Conservation (phyloP, 2,888 invertebrate genomes). For the Gisinianus flammeolus region DNA sequence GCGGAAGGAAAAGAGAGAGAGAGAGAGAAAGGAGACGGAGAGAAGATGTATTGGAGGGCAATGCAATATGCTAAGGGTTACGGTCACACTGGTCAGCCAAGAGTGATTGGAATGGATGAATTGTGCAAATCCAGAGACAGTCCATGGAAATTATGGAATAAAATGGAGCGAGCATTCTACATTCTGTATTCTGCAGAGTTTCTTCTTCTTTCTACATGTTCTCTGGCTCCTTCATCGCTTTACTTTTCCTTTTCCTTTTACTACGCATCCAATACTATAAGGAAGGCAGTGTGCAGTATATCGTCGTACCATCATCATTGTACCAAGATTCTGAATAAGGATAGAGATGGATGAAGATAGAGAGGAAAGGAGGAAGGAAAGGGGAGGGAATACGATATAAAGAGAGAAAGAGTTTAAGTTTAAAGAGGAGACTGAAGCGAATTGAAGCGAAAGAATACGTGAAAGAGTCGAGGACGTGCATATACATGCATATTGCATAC, state of each 20-base stretch:
- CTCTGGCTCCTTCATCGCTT: no score
- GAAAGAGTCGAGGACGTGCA: constrained; percentile 32
- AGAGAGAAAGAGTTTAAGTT: constrained; percentile 27
- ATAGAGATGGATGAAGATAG: neutral
- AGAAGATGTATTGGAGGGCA: constrained; percentile 45
- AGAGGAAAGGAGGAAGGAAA: constrained; percentile 10
- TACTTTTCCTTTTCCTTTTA: no score
- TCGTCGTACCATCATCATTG: no score
- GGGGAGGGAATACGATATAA: constrained; percentile 17
- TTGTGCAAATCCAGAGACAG: constrained; percentile 42
- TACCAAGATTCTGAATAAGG: constrained; percentile 1
- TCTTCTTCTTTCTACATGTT: no score
- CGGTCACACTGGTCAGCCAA: constrained; percentile 46
- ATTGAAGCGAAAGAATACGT: constrained; percentile 17
- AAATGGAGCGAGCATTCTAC: neutral
- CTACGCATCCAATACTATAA: neutral
- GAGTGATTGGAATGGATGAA: constrained; percentile 50
- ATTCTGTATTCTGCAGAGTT: no score
- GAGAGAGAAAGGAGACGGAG: neutral
- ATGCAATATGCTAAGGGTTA: constrained; percentile 45
- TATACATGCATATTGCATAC: neutral
- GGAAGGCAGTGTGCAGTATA: neutral
- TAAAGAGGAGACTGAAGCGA: constrained; percentile 21
- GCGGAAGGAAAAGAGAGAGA: neutral
- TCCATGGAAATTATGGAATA: constrained; percentile 20